Evolutionary conservation across 2,888 invertebrate genomes (phyloP).

Genomic region (Polydrusus cervinus): DNA sequence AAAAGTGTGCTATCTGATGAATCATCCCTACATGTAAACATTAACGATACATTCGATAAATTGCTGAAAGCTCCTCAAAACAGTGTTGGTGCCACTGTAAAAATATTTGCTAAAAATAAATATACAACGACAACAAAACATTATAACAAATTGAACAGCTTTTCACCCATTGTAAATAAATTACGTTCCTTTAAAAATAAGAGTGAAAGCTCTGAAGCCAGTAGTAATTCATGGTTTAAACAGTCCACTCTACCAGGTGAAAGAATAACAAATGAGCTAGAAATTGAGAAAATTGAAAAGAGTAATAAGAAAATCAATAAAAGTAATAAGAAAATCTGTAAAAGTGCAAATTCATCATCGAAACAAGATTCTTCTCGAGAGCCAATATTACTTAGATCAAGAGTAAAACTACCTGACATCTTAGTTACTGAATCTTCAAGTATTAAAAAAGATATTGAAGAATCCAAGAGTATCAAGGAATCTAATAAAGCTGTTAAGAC

Average conservation of each 20-base stretch:
- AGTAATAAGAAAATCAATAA: neutral
- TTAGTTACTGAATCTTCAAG: neutral
- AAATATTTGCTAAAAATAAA: slow-evolving; percentile 18
- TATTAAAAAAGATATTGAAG: neutral
- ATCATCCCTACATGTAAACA: slow-evolving; percentile 39
- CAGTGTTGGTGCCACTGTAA: neutral
- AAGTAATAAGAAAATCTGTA: slow-evolving; percentile 9
- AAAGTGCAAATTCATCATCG: no score
- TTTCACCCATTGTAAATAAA: slow-evolving; percentile 35
- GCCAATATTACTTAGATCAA: slow-evolving; percentile 30
- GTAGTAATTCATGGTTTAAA: slow-evolving; percentile 42
- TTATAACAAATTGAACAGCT: neutral
- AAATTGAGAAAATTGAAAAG: slow-evolving; percentile 29
- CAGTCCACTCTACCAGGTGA: slow-evolving; percentile 29
- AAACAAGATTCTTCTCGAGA: slow-evolving; percentile 27
- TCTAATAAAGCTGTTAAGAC: slow-evolving; percentile 1
- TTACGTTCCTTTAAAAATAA: slow-evolving; percentile 12
- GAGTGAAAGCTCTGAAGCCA: slow-evolving; percentile 14
- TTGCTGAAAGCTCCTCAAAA: slow-evolving; percentile 23
- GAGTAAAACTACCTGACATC: neutral
- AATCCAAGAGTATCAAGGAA: neutral
- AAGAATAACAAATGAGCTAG: slow-evolving; percentile 41
- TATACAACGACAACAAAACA: slow-evolving; percentile 11
- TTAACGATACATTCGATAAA: slow-evolving; percentile 52
- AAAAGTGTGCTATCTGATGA: slow-evolving; percentile 42